Evolutionary conservation across 2,113 vertebrate species (phyloP).

Genomic region (Mixornis gularis): DNA sequence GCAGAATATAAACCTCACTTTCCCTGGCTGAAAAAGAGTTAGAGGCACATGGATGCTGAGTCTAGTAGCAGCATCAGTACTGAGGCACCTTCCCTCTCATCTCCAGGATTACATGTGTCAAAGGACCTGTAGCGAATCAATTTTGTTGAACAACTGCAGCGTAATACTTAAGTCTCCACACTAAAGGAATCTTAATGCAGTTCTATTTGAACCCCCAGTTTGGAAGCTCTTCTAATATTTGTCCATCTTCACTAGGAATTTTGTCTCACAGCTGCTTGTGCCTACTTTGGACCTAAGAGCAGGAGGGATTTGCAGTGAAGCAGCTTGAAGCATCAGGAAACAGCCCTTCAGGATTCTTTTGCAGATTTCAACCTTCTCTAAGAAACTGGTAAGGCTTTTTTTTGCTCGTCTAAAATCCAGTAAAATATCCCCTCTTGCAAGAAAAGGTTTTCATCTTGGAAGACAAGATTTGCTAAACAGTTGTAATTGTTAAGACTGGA

Average conservation of each 20-base stretch:
- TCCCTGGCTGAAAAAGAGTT: background rate
- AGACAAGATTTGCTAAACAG: background rate
- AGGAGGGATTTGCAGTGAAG: background rate
- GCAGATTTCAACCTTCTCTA: background rate
- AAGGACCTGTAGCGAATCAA: background rate
- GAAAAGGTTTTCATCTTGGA: background rate
- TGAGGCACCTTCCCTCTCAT: background rate
- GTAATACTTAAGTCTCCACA: background rate
- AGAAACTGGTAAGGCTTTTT: background rate
- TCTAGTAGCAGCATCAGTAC: background rate
- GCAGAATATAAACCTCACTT: background rate
- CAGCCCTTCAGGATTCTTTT: background rate
- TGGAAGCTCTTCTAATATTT: background rate
- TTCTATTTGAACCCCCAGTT: background rate
- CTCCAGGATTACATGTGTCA: accelerated
- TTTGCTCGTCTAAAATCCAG: background rate
- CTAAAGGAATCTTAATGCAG: background rate
- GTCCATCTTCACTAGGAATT: background rate
- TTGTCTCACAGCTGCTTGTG: background rate
- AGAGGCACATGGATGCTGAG: background rate
- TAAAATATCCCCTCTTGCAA: background rate
- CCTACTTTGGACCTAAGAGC: background rate
- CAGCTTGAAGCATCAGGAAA: background rate
- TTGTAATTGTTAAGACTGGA: background rate
- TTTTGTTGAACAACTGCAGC: accelerated